Base-by-base conservation (phyloP, 2,888 invertebrate species). In the Rhyacophila evoluta region DNA sequence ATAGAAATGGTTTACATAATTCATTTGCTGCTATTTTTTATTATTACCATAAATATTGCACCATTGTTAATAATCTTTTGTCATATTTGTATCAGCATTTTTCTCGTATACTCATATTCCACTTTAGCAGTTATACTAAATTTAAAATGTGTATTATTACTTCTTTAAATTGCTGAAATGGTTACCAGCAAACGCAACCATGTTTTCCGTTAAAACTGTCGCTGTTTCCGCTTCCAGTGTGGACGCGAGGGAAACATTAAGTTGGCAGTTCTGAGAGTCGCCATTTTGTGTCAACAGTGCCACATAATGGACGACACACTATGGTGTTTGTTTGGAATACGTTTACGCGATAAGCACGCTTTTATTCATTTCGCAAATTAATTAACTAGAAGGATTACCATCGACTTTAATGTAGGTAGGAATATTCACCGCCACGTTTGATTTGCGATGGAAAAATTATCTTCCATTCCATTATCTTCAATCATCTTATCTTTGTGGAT, bases 121-220 rank as follows among this genome's bases (percentile, higher is more conserved):
- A n/a, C n/a, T n/a, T n/a, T n/a, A n/a, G n/a, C n/a, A n/a, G n/a
- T n/a, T n/a, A n/a, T n/a, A n/a, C n/a, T n/a, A n/a, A n/a, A n/a
- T 25, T 55, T 19, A 19, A 25, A 55, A 25, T 25, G 25, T 55
- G 19, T 19, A 55, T 55, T 19, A 55, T 55, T 55, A 55, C 55
- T 55, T 55, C 15, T 55, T 55, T 55, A 55, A 55, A 55, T 55
- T 8, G 55, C 25, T 55, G 55, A 15, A 55, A 55, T 55, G 55
- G 55, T 55, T 25, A 19, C 10, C 55, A 55, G 19, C 75, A 70
- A 75, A 69, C 69, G 75, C 29, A 68, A 25, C 69, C 27, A 19
- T 69, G 69, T 75, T 69, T 75, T 38, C 69, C 39, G 69, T 75
- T 75, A 75, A 69, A 69, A 29, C 75, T 75, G 75, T 75, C 75